Base-by-base conservation (phyloP, 2,113 vertebrate genomes). In the Ciconia stormi region DNA sequence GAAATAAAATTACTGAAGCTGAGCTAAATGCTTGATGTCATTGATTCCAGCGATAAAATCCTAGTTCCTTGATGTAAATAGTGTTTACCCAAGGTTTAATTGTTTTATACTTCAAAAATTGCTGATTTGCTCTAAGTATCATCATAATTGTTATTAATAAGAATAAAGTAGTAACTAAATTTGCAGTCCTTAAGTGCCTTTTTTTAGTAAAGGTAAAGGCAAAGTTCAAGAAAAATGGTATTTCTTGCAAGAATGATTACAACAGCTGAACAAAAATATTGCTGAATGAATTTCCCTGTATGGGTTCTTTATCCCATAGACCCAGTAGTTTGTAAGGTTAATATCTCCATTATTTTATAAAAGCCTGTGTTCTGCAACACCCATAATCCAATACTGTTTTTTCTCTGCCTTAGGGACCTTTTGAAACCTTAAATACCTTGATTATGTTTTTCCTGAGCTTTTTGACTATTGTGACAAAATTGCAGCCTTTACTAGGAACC, bases 1-100 rank as follows among this genome's bases (percentile, higher is more conserved):
- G 81, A 93, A 96, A 95, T 63, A 79, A 74, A 93, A 94, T 72
- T 87, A 77, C 80, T 78, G 59, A 89, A 76, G 72, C 49, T 71
- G 55, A 96, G 61, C 26, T 79, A 74, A 72, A 53, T 76, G 58
- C n/a, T 66, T 65, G 62, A 40, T 73, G 52, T 84, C 44, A 84
- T 47, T 69, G 26, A 69, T 76, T 76, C 46, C 16, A 74, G 63
- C 38, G 42, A 49, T 76, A 85, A 67, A 90, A 50, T 55, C 25
- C 34, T 82, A 66, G 3, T 55, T 77, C 32, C 5, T 29, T 36
- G 12, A 44, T 30, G 18, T 30, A 76, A 70, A 63, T 34, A 71
- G 4, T 25, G 89, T 86, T 83, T 63, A 79, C 7, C 5, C 29
- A 46, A 27, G 32, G 7, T 63, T 74, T 81, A 58, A 15, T 44